Base-by-base conservation (phyloP, 2,888 invertebrate species). In the Empis stercorea region DNA sequence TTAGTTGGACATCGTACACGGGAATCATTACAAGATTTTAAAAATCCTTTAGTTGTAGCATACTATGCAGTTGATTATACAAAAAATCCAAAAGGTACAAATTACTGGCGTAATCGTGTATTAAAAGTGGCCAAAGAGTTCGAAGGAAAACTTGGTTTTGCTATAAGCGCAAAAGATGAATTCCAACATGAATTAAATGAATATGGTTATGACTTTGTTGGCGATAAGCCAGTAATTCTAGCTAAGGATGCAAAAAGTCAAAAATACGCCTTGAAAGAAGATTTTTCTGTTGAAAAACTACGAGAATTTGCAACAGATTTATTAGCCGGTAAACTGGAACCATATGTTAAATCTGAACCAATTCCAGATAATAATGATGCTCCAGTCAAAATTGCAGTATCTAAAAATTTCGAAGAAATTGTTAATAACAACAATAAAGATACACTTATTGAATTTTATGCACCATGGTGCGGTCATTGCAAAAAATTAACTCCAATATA, bases 401-500 rank as follows among this genome's bases (percentile, higher is more conserved):
- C 85, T 53, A 92, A 92, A 73, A 99, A 96, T 76, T 99, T 97
- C 72, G 87, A 95, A 63, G 88, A 96, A 47, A 74, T 95, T 48
- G 92, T 99, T 1, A 81, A 80, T 3, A 86, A 97, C 64, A 86
- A 88, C 58, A 86, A 76, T 30, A 86, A 92, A 63, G 99, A 99
- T 66, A 89, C 91, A 3, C 76, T 99, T 39, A 79, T 99, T 56
- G 97, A 99, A 73, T 99, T 99, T 74, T 99, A 99, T 70, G 97
- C 97, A 32, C 96, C 96, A 1, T 97, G 96, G 96, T 95, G 94
- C 68, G 96, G 97, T 56, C 97, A 99, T 65, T 99, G 99, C 75
- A 97, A 99, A 72, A 88, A 87, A 68, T 76, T 99, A 43, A 78
- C 89, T 3, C 99, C 99, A 16, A 76, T 89, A 46, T 99, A 79